Evolutionary conservation across 1,140 invertebrate species (phyloP), one percentile per base, ranked within the genome.

Genomic region (Drosophila teissieri): DNA sequence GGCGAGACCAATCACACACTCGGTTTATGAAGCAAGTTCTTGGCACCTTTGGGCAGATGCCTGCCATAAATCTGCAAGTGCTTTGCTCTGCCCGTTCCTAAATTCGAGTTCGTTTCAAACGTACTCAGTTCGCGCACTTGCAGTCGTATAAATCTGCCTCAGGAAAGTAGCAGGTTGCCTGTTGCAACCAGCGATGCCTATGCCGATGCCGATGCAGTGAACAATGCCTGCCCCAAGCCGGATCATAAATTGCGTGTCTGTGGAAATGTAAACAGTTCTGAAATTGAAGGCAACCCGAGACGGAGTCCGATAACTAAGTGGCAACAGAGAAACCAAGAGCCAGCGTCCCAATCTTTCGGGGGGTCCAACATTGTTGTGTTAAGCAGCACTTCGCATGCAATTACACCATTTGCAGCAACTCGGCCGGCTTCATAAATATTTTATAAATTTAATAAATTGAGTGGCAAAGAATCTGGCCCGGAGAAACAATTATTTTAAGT

Each of bases 371-470:
- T 22, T 54, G 63, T 57, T 48, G 31, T 49, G 24, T 69, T 68
- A 15, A 55, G 52, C 39, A 44, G 39, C 12, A 34, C 10, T 15
- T 73, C 48, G 68, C 69, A 73, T 73, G 69, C 48, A 61, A 61
- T 36, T 39, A n/a, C 46, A 52, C 46, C 52, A 72, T 72, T 72
- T 72, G 65, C 69, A 17, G 69, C 31, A 73, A 73, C 36, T 17
- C 17, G 19, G 24, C 34, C 4, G 22, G 10, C 69, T 53, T 73
- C 48, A 73, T 73, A 73, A 73, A 73, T 73, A 73, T 73, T 73
- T 61, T 34, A 52, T 45, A 61, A 73, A 73, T 73, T 61, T 73
- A 73, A 73, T 73, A 73, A 73, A 73, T 73, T 69, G 68, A 49
- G 65, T 70, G 68, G 68, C 68, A 57, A 70, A 57, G 53, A 72